These are phyloP conservation scores for Acromyrmex charruanus DNA, from an alignment of 1,140 invertebrate genomes.

Conservation along the genomic window DNA sequence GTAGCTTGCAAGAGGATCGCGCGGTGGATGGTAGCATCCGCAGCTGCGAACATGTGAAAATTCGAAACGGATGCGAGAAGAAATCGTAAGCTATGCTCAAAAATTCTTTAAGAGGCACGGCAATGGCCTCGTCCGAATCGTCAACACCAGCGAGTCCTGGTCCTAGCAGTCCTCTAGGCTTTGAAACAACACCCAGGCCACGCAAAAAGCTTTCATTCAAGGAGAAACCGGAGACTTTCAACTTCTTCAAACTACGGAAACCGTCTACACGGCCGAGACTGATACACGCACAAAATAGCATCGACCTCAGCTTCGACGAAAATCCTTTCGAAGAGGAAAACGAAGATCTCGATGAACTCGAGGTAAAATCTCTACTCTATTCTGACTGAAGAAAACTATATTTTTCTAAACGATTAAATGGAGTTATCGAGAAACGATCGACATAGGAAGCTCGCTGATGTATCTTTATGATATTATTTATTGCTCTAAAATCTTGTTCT, in stretches of 20 bases:
- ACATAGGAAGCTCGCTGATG: slow-evolving; percentile 43
- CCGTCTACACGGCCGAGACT: slow-evolving; percentile 63
- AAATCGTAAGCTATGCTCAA: slow-evolving; percentile 70
- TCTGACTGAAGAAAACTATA: neutral
- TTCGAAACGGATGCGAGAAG: slow-evolving; percentile 21
- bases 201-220: slow-evolving; percentile 95
- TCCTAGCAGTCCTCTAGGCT: slow-evolving; percentile 77
- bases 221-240: slow-evolving; percentile 91
- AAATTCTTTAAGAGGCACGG: slow-evolving; percentile 67
- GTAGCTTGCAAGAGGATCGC: neutral
- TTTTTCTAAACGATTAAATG: neutral
- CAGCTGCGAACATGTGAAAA: slow-evolving; percentile 23
- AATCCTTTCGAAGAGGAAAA: slow-evolving; percentile 83
- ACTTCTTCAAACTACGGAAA: slow-evolving; percentile 83
- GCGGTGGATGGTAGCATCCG: slow-evolving; percentile 43
- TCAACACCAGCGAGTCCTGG: slow-evolving; percentile 77
- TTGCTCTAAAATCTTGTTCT: neutral
- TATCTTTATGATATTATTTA: neutral
- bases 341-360: slow-evolving; percentile 83
- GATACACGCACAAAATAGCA: slow-evolving; percentile 39
- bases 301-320: slow-evolving; percentile 74
- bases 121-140: slow-evolving; percentile 74
- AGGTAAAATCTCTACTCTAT: slow-evolving; percentile 78
- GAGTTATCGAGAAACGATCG: slow-evolving; percentile 1
- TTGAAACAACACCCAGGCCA: slow-evolving; percentile 88